Evolutionary conservation across 2,888 invertebrate species (phyloP).

Genomic region (Cerastoderma edule): DNA sequence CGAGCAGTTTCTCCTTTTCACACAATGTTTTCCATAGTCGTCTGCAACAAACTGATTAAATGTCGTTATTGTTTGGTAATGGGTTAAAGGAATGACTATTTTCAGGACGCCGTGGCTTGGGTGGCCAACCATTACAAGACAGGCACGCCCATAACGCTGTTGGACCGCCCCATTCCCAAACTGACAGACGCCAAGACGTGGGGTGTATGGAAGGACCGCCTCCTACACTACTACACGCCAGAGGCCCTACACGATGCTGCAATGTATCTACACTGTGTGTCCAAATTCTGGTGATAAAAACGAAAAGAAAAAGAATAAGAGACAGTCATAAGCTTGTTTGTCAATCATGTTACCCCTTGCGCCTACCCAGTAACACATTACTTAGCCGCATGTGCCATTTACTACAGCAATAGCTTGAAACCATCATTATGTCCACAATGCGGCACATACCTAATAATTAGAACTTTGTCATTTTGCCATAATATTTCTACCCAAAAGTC

Average conservation of each 20-base stretch:
- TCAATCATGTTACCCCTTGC: too few species aligned
- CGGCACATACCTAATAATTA: too few species aligned
- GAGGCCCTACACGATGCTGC: slow-evolving; percentile 73
- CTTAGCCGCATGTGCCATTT: too few species aligned
- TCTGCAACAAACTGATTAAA: neutral
- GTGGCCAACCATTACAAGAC: slow-evolving; percentile 74
- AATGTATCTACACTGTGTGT: slow-evolving; percentile 72
- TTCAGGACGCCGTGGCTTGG: slow-evolving; percentile 67
- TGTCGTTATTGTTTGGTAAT: neutral
- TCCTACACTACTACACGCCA: slow-evolving; percentile 74
- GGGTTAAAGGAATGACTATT: slow-evolving; percentile 1
- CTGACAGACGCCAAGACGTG: slow-evolving; percentile 70
- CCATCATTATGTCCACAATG: too few species aligned
- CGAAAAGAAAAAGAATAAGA: too few species aligned
- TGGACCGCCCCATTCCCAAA: slow-evolving; percentile 76
- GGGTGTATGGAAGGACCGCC: slow-evolving; percentile 72
- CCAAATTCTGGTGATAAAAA: slow-evolving; percentile 51
- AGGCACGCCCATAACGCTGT: slow-evolving; percentile 77
- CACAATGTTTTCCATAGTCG: neutral
- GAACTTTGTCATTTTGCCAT: too few species aligned
- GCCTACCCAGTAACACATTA: too few species aligned
- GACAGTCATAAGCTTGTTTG: too few species aligned
- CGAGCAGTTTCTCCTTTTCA: too few species aligned
- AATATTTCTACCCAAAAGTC: too few species aligned
- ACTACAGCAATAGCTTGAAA: too few species aligned